phyloP scores from a whole-genome alignment of 2,888 invertebrate genomes.

The Coenonympha glycerion region DNA sequence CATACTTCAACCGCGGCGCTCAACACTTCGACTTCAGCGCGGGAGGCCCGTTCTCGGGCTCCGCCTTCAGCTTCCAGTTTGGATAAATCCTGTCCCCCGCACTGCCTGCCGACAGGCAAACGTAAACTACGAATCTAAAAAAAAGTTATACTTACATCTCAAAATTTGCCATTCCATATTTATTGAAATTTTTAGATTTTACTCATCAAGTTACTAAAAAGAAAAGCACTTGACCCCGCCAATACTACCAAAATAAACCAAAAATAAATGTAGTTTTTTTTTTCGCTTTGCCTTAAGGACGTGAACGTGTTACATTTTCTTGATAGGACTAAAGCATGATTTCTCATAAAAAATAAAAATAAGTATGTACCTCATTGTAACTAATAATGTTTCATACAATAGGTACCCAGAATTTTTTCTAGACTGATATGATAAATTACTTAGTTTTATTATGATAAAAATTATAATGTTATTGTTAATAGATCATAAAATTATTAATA shows the following conservation, averaged over 20 bases:
- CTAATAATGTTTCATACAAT: not conserved
- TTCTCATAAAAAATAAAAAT: not conserved
- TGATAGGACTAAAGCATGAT: not conserved
- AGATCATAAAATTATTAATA: not conserved
- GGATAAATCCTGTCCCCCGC: constrained; percentile 56
- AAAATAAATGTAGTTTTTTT: constrained; percentile 24
- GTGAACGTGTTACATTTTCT: not conserved
- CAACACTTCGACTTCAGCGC: constrained; percentile 75
- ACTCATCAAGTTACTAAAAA: constrained; percentile 5
- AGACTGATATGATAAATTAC: constrained; percentile 2
- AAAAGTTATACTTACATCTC: constrained; percentile 30
- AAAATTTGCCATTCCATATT: constrained; percentile 33
- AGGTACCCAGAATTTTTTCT: not conserved
- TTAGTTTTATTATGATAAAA: not conserved
- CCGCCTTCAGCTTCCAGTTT: constrained; percentile 82
- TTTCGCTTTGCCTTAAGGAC: constrained; percentile 19
- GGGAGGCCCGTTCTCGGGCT: constrained; percentile 74
- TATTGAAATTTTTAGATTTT: constrained; percentile 14
- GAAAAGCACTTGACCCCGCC: constrained; percentile 9
- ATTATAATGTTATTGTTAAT: not conserved
- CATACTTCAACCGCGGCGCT: constrained; percentile 82
- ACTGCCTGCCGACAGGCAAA: constrained; percentile 2
- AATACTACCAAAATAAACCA: constrained; percentile 29
- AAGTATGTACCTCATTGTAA: not conserved
- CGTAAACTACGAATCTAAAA: constrained; percentile 7